Conservation (phyloP, 2,797 vertebrate genomes). For the Neosilurus mollespiculum region DNA sequence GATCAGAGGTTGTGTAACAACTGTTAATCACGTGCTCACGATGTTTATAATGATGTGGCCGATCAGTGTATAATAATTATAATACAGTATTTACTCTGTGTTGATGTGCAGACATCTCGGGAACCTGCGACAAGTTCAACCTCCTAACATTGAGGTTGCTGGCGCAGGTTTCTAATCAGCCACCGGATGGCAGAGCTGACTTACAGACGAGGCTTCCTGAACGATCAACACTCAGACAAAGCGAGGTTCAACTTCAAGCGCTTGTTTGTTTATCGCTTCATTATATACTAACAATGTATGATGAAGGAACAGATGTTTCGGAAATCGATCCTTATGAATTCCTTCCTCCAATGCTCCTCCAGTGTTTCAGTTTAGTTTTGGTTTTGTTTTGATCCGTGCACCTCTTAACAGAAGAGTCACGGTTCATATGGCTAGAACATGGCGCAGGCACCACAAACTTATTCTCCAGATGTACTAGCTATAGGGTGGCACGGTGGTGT, state of each 20-base stretch:
- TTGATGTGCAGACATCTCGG: background rate
- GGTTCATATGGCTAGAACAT: background rate
- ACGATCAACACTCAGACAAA: background rate
- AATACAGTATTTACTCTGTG: background rate
- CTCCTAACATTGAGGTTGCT: background rate
- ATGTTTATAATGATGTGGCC: too few species aligned
- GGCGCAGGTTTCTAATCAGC: background rate
- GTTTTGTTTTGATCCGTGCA: background rate
- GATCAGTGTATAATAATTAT: too few species aligned
- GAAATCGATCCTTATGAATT: background rate
- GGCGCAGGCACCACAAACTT: background rate
- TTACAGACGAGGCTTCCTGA: background rate
- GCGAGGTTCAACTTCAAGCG: background rate
- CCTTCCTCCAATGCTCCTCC: background rate
- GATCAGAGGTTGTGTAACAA: too few species aligned
- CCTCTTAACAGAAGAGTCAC: background rate
- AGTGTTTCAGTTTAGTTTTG: background rate
- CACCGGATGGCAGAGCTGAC: constrained; percentile 22
- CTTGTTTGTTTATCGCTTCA: background rate
- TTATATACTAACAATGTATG: background rate
- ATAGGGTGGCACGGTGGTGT: too few species aligned
- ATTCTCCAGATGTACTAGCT: too few species aligned
- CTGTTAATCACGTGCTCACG: too few species aligned
- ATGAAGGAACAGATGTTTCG: background rate
- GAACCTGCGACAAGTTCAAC: background rate